Evolutionary conservation across 2,113 vertebrate species (phyloP).

Genomic region (Lycaon pictus): DNA sequence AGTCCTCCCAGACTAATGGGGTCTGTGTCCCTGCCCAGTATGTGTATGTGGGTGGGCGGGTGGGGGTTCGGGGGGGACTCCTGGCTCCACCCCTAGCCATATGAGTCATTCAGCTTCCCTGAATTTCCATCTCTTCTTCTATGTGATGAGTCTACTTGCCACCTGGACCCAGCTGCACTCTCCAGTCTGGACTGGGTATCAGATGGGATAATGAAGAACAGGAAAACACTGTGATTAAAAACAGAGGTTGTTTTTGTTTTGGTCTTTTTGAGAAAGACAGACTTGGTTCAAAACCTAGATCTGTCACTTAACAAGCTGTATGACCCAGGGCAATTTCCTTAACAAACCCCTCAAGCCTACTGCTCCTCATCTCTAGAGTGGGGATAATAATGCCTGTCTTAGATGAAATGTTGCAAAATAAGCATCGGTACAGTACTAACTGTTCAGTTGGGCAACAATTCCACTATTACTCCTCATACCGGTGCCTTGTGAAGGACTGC

Average conservation of each 20-base stretch:
- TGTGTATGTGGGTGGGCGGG: too few relatives aligned
- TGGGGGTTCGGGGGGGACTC: background rate
- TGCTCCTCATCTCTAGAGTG: background rate
- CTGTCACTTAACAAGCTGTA: background rate
- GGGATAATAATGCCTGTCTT: background rate
- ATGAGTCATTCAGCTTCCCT: slow-evolving; percentile 18
- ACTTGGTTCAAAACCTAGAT: background rate
- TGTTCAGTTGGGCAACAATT: background rate
- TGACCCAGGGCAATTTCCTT: background rate
- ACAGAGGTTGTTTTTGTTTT: background rate
- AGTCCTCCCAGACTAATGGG: background rate
- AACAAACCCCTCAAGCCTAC: background rate
- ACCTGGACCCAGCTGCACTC: background rate
- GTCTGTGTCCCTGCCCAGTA: background rate
- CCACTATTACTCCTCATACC: background rate
- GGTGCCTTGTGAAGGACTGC: background rate
- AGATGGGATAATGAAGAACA: background rate
- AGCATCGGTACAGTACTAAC: background rate
- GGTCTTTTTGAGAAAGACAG: background rate
- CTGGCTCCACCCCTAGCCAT: background rate
- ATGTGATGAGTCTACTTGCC: background rate
- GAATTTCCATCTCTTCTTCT: background rate
- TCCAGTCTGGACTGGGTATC: background rate
- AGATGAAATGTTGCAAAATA: slow-evolving; percentile 42
- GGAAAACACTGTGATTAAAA: background rate